Evolutionary conservation across 2,888 invertebrate species (phyloP).

Genomic region (Anthoptus insignis): DNA sequence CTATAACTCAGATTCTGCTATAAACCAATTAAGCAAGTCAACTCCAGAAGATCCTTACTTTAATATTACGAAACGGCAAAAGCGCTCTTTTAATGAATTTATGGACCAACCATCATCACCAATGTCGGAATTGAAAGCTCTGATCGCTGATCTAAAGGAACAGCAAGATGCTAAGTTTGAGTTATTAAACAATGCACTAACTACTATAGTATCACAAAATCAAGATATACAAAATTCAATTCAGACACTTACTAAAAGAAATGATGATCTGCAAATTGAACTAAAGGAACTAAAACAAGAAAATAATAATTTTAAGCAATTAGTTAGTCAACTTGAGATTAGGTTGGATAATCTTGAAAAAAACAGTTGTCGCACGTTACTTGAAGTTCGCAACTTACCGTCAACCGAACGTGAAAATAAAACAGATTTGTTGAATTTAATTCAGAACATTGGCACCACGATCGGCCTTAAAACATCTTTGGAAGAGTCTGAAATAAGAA

Average conservation of each 20-base stretch:
- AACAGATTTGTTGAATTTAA: conserved; percentile 9
- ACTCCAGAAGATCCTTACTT: too few species aligned
- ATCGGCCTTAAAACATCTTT: conserved; percentile 29
- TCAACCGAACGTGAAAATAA: conserved; percentile 29
- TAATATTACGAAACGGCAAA: too few species aligned
- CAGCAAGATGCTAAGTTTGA: not conserved
- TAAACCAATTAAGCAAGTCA: too few species aligned
- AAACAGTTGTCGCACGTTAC: not conserved
- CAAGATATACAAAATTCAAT: conserved; percentile 30
- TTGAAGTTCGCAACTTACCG: conserved; percentile 24
- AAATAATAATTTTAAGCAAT: not conserved
- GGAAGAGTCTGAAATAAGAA: conserved; percentile 35
- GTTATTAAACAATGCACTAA: conserved; percentile 18
- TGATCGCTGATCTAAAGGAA: too few species aligned
- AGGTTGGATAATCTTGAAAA: not conserved
- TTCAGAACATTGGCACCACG: conserved; percentile 26
- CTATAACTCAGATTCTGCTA: too few species aligned
- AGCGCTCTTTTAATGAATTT: too few species aligned
- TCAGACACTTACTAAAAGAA: conserved; percentile 1
- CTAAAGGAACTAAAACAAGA: conserved; percentile 21
- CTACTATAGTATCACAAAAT: conserved; percentile 26
- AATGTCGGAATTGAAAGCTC: not conserved
- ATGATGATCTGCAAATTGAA: conserved; percentile 18
- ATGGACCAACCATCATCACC: too few species aligned
- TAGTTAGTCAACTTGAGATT: not conserved